Evolutionary conservation across 2,888 invertebrate genomes (phyloP).

Genomic region (Sesamia inferens): DNA sequence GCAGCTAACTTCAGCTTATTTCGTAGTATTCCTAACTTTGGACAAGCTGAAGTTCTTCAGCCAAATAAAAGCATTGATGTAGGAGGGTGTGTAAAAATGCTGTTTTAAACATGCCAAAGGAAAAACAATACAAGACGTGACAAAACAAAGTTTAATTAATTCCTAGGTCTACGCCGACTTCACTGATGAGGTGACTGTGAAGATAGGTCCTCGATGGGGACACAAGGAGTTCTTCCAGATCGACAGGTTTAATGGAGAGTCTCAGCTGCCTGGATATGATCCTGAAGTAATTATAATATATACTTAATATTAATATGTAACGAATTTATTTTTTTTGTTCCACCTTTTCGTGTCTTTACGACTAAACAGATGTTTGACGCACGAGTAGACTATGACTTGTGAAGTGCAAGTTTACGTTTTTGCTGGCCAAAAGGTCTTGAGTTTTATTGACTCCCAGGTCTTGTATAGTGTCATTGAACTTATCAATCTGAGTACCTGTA

Average conservation of each 20-base stretch:
- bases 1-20: not conserved
- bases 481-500: too few species aligned
- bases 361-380: not conserved
- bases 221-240: constrained; percentile 91
- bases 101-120: not conserved
- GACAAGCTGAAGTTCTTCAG: not conserved
- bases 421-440: not conserved
- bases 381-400: not conserved
- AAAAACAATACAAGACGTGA: not conserved
- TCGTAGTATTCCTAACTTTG: not conserved
- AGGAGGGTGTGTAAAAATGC: too few species aligned
- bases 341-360: not conserved
- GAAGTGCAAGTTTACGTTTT: too few species aligned
- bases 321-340: not conserved
- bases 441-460: not conserved
- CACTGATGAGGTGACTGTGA: constrained; percentile 91
- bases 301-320: not conserved
- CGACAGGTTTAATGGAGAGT: constrained; percentile 89
- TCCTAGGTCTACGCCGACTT: constrained; percentile 91
- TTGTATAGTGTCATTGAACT: not conserved
- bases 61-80: not conserved
- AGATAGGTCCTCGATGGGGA: constrained; percentile 90
- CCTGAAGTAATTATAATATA: constrained; percentile 69
- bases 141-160: not conserved
- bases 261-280: constrained; percentile 89